phyloP scores from a whole-genome alignment of 2,113 vertebrate genomes.

The Benthochromis sp. region DNA sequence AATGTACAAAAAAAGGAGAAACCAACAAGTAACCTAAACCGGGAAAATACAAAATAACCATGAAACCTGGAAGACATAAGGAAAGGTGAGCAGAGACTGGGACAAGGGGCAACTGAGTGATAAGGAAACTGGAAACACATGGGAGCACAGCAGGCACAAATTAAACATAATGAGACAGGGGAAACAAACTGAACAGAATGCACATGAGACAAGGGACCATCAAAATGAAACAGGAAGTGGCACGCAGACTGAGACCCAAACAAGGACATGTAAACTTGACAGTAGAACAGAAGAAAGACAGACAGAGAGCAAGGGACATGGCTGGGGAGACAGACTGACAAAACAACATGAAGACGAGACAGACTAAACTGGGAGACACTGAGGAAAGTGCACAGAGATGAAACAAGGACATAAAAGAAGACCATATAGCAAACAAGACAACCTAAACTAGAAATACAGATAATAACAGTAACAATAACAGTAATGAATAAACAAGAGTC shows the following conservation, averaged over 20 bases:
- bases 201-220: background rate
- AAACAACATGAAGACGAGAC: fast-evolving
- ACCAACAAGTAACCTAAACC: background rate
- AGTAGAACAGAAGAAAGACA: background rate
- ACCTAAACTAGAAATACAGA: background rate
- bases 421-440: background rate
- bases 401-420: background rate
- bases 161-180: background rate
- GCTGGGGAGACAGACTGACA: background rate
- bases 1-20: background rate
- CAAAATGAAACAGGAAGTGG: background rate
- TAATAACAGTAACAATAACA: background rate
- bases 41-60: background rate
- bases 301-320: background rate
- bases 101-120: background rate
- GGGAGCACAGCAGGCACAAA: background rate
- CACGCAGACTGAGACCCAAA: background rate
- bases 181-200: background rate
- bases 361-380: background rate
- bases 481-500: background rate
- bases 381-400: background rate
- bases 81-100: background rate
- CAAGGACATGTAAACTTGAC: background rate
- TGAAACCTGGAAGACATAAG: background rate
- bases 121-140: fast-evolving